Evolutionary conservation across 2,888 invertebrate genomes (phyloP).

Genomic region (Hemistola chrysoprasaria): DNA sequence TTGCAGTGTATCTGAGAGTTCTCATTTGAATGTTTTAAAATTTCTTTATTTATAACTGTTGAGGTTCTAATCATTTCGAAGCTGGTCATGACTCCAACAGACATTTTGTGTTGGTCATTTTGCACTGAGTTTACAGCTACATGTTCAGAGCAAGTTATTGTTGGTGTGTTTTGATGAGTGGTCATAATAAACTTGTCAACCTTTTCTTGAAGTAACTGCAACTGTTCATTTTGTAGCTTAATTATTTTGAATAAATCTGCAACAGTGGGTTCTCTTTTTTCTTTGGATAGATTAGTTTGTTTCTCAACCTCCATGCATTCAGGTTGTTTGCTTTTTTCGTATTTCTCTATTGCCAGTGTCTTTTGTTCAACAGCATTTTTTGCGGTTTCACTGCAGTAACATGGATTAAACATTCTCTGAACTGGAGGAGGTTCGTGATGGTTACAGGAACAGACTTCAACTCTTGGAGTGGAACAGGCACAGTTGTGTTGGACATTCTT

Average conservation of each 20-base stretch:
- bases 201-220: slow-evolving; percentile 84
- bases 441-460: slow-evolving; percentile 32
- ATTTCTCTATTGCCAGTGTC: slow-evolving; percentile 61
- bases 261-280: slow-evolving; percentile 78
- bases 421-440: slow-evolving; percentile 14
- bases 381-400: slow-evolving; percentile 27
- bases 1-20: slow-evolving; percentile 71
- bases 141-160: slow-evolving; percentile 53
- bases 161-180: slow-evolving; percentile 40
- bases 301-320: slow-evolving; percentile 54
- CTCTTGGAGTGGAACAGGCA: slow-evolving; percentile 22
- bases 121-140: slow-evolving; percentile 55
- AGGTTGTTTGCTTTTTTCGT: slow-evolving; percentile 49
- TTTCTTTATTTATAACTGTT: slow-evolving; percentile 69
- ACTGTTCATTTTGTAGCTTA: slow-evolving; percentile 85
- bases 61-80: slow-evolving; percentile 83
- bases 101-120: slow-evolving; percentile 79
- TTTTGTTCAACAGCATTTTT: slow-evolving; percentile 61
- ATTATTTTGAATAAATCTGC: slow-evolving; percentile 84
- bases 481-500: slow-evolving; percentile 15
- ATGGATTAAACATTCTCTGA: slow-evolving; percentile 25
- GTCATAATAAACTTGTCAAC: slow-evolving; percentile 79
- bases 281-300: slow-evolving; percentile 52
- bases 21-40: slow-evolving; percentile 51
- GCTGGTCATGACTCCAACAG: slow-evolving; percentile 88